A percentile compares a stretch with the other conserved stretches of the same genome.
Conservation (phyloP, 2,113 vertebrate species). For the Condylura cristata region DNA sequence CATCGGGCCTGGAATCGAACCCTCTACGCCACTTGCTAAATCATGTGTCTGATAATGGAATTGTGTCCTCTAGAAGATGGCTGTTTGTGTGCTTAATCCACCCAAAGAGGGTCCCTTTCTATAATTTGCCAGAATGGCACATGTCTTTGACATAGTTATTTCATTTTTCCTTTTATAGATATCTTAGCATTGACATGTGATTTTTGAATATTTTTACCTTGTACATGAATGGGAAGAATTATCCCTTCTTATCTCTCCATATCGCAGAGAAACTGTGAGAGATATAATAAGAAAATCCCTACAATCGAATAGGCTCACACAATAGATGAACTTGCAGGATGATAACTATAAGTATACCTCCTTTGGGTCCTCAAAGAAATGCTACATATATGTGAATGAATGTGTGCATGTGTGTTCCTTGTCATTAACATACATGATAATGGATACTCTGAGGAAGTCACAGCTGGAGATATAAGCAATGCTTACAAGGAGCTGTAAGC, state of each 20-base stretch:
- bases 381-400: neutral
- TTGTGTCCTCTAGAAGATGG: neutral
- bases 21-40: neutral
- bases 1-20: neutral
- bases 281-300: neutral
- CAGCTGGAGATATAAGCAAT: neutral
- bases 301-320: neutral
- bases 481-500: neutral
- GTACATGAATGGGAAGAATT: neutral
- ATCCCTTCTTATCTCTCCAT: neutral
- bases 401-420: neutral
- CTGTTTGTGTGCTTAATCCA: neutral
- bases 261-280: conserved; percentile 6
- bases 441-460: neutral
- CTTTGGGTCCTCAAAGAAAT: neutral
- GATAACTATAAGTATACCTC: neutral
- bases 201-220: neutral
- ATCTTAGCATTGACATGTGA: neutral
- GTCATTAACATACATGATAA: too few relatives aligned
- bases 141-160: neutral
- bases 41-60: neutral
- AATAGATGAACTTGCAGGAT: neutral
- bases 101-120: neutral
- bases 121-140: neutral
- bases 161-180: neutral